Percentiles rank a stretch among this genome's conserved stretches.
Conservation (phyloP, 2,888 invertebrate genomes). For the Macaria notata region DNA sequence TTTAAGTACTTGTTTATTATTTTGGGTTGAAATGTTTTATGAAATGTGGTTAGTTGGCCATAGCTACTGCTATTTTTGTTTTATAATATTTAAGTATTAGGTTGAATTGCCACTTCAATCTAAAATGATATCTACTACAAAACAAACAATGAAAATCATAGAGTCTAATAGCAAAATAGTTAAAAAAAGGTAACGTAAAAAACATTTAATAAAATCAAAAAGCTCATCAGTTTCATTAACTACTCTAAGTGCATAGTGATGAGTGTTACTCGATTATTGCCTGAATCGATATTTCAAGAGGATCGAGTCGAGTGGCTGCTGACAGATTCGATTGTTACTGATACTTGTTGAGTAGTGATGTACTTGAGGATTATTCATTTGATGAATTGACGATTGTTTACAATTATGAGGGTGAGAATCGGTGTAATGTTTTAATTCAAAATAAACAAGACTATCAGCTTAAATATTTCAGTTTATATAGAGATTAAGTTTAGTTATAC, state of each 20-base stretch:
- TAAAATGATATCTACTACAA: too few species aligned
- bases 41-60: too few species aligned
- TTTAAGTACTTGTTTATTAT: too few species aligned
- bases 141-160: not conserved
- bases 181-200: not conserved
- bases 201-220: conserved; percentile 8
- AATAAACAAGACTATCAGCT: too few species aligned
- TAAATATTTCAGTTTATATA: too few species aligned
- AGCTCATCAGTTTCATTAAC: conserved; percentile 21
- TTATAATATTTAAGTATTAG: too few species aligned
- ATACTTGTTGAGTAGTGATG: conserved; percentile 27
- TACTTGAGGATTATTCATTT: conserved; percentile 17
- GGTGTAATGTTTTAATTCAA: too few species aligned
- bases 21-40: too few species aligned
- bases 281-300: conserved; percentile 27
- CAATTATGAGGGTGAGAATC: not conserved
- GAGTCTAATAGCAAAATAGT: not conserved
- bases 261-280: conserved; percentile 23
- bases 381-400: conserved; percentile 8
- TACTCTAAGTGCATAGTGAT: conserved; percentile 27
- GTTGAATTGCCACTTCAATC: too few species aligned
- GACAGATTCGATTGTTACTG: conserved; percentile 29
- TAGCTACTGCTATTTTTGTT: too few species aligned
- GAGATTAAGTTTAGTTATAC: too few species aligned
- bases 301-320: conserved; percentile 26